Base-by-base conservation (phyloP, 2,888 invertebrate species). In the Heterodera filipjevi region DNA sequence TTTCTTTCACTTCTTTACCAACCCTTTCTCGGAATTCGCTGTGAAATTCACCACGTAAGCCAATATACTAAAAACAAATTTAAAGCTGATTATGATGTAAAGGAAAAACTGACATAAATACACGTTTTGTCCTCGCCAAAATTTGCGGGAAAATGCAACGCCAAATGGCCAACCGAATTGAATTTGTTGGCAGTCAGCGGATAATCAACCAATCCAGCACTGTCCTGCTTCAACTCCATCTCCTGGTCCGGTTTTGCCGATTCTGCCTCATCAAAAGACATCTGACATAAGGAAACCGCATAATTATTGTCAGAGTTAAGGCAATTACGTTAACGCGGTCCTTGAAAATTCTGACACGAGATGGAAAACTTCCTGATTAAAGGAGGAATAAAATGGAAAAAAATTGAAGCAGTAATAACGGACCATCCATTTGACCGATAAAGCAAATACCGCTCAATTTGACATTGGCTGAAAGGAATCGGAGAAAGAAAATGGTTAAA, bases 361-460 rank as follows among this genome's bases (percentile, higher is more conserved):
- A 92, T 27, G 98, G 98, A 91, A 75, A 75, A 10, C 19, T 53
- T 22, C 68, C 68, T 68, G 33, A 68, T 1, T 3, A 19, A 22
- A 2, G 14, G 3, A 33, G 95, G 95, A 32, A 93, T 91, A 22
- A 27, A 59, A 59, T 12, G 27, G 8, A 6, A n/a, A 59, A 22
- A 10, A 59, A n/a, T 49, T 14, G 46, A 19, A 49, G 46, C 44
- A 44, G 8, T 2, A 14, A 49, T 19, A 27, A 59, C 59, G 27
- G 27, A 81, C 93, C 93, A 82, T 94, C 93, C 89, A 95, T 94
- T 82, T 94, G 95, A n/a, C 97, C 97, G 84, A 94, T 92, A 76
- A 99, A 91, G 85, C 95, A 94, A 66, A 99, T 93, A 16, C 97
- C 97, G 91, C 96, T 96, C 74, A 99, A 91, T 90, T 97, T 97